Evolutionary conservation across 2,888 invertebrate genomes (phyloP).

Genomic region (Papilio demoleus): DNA sequence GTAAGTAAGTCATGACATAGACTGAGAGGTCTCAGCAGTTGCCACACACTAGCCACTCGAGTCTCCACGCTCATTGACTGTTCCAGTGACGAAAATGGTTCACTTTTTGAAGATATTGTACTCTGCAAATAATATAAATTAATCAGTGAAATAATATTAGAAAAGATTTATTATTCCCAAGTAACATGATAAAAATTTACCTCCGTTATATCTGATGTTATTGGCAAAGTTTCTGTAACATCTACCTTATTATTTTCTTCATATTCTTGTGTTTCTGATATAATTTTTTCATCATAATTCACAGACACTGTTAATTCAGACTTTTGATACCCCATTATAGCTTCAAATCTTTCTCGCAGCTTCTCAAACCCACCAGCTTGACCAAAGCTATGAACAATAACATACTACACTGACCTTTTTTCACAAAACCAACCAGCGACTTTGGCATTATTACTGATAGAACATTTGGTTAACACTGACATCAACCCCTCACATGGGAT

Average conservation of each 20-base stretch:
- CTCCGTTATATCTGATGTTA: slow-evolving; percentile 66
- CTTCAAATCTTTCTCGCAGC: slow-evolving; percentile 92
- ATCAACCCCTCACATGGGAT: too few relatives aligned
- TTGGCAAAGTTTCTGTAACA: slow-evolving; percentile 55
- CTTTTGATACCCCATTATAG: slow-evolving; percentile 85
- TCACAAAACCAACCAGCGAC: background rate
- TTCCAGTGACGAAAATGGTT: slow-evolving; percentile 73
- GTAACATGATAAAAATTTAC: slow-evolving; percentile 51
- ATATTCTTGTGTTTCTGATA: slow-evolving; percentile 68
- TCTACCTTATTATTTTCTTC: slow-evolving; percentile 66
- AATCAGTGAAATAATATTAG: slow-evolving; percentile 41
- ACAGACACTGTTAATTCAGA: slow-evolving; percentile 72
- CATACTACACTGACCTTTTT: background rate
- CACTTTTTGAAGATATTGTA: slow-evolving; percentile 62
- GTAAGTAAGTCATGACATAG: slow-evolving; percentile 96
- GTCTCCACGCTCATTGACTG: slow-evolving; percentile 71
- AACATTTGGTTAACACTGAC: too few relatives aligned
- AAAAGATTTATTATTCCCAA: slow-evolving; percentile 4
- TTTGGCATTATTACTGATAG: too few relatives aligned
- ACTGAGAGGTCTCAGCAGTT: slow-evolving; percentile 94
- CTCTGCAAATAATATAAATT: slow-evolving; percentile 47
- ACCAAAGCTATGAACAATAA: slow-evolving; percentile 87
- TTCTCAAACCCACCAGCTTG: slow-evolving; percentile 94
- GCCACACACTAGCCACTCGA: slow-evolving; percentile 77
- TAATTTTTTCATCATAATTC: slow-evolving; percentile 72